Evolutionary conservation across 2,888 invertebrate genomes (phyloP).

Genomic region (Cephus pulcher): DNA sequence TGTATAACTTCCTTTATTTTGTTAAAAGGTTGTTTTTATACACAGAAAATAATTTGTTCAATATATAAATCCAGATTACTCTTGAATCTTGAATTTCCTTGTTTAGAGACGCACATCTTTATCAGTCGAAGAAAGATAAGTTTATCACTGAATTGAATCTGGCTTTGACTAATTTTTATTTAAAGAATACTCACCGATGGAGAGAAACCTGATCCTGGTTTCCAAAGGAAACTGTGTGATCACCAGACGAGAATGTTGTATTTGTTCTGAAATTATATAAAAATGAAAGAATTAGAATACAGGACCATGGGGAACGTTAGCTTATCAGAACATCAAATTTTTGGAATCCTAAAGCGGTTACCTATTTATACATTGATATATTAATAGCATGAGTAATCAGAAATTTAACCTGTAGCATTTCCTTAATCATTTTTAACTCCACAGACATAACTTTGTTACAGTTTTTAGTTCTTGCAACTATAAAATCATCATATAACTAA

Average conservation of each 20-base stretch:
- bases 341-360: background rate
- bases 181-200: constrained; percentile 51
- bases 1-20: background rate
- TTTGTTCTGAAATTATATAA: constrained; percentile 40
- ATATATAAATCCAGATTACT: background rate
- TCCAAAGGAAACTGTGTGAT: constrained; percentile 59
- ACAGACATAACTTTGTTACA: background rate
- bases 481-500: background rate
- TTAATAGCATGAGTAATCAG: background rate
- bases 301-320: background rate
- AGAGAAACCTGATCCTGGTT: constrained; percentile 55
- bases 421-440: background rate
- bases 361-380: background rate
- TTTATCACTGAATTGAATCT: background rate
- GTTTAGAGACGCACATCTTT: background rate
- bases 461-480: background rate
- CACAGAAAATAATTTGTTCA: background rate
- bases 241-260: constrained; percentile 46
- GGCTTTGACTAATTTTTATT: background rate
- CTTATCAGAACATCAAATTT: background rate
- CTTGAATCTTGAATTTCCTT: background rate
- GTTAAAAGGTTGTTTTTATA: background rate
- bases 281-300: background rate
- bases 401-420: background rate
- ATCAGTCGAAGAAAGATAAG: background rate